Evolutionary conservation across 2,113 vertebrate genomes (phyloP), one percentile per base, ranked within the genome.

Genomic region (Muntiacus muntjak): DNA sequence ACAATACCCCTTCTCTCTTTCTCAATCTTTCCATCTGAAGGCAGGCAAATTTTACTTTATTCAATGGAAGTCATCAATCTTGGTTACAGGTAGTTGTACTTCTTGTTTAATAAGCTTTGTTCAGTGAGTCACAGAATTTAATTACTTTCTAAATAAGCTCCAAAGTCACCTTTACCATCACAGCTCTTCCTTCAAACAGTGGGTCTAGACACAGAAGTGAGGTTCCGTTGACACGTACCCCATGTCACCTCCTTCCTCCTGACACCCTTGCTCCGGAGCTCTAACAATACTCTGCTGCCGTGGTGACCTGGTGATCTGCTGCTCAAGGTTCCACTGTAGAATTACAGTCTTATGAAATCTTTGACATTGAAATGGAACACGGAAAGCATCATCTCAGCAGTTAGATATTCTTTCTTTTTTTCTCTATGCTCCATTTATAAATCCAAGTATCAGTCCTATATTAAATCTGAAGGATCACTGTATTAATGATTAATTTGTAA

Each of bases 391-490:
- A 78, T 30, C 87, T 82, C 6, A 78, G n/a, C 4, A 84, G 43
- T 62, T 79, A 89, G 78, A 84, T 36, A 43, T 2, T 36, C 47
- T 40, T 54, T 26, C 14, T 58, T 36, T 50, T 64, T 28, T 25
- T 7, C n/a, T 28, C 21, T 43, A 33, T 40, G 47, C 10, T 87
- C 84, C 21, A 5, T 83, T 81, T 79, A n/a, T 16, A 67, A 92
- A 45, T 71, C 26, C 3, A 92, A 92, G 54, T n/a, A 82, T 28
- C 43, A 62, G 21, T 74, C 52, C 6, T 55, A n/a, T 54, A 16
- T 86, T 58, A 55, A 87, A 55, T 95, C 74, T 64, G 74, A 93
- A 95, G 47, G 40, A 62, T 62, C 71, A 83, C 2, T 55, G 21
- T 47, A 36, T 26, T 36, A n/a, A 58, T 62, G n/a, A 40, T n/a